Conservation (phyloP, 2,888 invertebrate species). For the Hypena proboscidalis region DNA sequence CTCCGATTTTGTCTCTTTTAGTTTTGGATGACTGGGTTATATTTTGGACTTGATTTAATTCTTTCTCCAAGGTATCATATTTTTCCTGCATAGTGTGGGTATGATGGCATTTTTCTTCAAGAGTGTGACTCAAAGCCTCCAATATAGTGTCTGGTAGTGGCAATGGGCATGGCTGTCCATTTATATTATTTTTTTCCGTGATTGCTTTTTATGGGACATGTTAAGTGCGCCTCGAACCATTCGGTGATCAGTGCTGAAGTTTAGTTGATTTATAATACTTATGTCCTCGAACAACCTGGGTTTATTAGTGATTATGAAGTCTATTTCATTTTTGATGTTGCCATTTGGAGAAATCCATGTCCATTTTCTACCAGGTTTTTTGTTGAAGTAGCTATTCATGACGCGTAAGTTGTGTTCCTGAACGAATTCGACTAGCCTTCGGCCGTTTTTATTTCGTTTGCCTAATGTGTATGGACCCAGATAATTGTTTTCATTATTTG, state of each 20-base stretch:
- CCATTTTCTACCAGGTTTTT: neutral
- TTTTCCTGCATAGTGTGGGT: neutral
- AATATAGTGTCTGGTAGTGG: neutral
- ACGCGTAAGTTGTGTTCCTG: constrained; percentile 3
- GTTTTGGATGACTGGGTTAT: too few species aligned
- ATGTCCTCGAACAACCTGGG: neutral
- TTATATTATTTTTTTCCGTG: neutral
- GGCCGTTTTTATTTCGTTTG: constrained; percentile 3
- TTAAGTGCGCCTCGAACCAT: constrained; percentile 2
- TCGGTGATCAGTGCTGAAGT: constrained; percentile 9
- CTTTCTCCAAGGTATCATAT: neutral
- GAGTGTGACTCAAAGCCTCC: neutral
- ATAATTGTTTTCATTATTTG: constrained; percentile 3
- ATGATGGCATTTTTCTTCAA: neutral
- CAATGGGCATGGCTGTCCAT: neutral
- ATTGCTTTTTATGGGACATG: neutral
- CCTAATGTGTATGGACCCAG: constrained; percentile 2
- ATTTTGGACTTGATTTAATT: too few species aligned
- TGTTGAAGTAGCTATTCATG: constrained; percentile 1
- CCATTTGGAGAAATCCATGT: neutral
- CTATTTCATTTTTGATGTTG: neutral
- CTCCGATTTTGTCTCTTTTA: too few species aligned
- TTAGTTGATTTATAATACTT: neutral
- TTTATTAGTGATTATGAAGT: neutral
- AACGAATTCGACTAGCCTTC: neutral